Conservation (phyloP, 2,888 invertebrate species). For the Hecatera dysodea region DNA sequence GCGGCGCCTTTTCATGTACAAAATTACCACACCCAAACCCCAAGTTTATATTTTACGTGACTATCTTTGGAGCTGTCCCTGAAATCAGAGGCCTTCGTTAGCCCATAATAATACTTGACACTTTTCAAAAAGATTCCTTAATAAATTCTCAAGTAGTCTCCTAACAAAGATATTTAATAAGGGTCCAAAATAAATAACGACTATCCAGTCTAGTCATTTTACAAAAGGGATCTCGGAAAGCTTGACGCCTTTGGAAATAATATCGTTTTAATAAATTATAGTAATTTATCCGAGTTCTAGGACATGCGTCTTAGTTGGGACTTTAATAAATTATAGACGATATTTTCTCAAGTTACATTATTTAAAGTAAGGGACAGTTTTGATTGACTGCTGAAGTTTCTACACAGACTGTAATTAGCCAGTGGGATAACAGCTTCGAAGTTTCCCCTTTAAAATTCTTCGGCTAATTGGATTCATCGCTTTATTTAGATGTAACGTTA, state of each 20-base stretch:
- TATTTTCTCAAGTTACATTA: conserved; percentile 76
- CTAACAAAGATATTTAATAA: conserved; percentile 77
- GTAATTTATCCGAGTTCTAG: conserved; percentile 76
- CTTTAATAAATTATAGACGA: conserved; percentile 78
- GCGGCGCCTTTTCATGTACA: conserved; percentile 26
- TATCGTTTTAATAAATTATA: conserved; percentile 83
- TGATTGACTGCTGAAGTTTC: conserved; percentile 68
- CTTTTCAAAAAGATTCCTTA: conserved; percentile 69
- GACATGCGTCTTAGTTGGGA: conserved; percentile 72
- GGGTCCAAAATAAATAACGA: conserved; percentile 81
- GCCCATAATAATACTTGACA: conserved; percentile 52
- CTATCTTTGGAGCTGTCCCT: conserved; percentile 42
- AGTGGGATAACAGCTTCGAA: conserved; percentile 39
- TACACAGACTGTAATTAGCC: conserved; percentile 51
- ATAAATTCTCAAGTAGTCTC: conserved; percentile 68
- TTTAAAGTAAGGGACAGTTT: conserved; percentile 66
- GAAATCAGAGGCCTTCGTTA: conserved; percentile 62
- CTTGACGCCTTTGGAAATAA: conserved; percentile 80
- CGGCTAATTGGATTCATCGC: conserved; percentile 33
- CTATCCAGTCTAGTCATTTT: conserved; percentile 77
- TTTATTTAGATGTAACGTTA: conserved; percentile 24
- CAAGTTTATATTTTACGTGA: conserved; percentile 54
- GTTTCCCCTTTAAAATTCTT: conserved; percentile 43
- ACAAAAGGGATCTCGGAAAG: conserved; percentile 76
- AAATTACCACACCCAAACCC: conserved; percentile 42